These are phyloP conservation scores for Euzetes globulus DNA, from an alignment of 2,888 invertebrate genomes.

Conservation along the genomic window DNA sequence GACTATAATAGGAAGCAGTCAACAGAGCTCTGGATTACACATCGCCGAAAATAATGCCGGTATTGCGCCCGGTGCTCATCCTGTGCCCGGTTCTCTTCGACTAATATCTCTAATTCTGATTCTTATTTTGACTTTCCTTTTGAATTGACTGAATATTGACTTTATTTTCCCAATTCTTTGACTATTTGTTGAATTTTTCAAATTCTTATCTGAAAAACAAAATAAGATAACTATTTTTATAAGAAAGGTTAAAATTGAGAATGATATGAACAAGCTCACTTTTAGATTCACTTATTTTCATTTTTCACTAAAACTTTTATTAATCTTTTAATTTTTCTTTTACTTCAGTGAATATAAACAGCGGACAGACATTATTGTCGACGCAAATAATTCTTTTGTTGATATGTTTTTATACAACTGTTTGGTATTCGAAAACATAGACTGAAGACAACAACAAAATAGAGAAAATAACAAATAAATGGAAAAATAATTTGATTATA, in stretches of 20 bases:
- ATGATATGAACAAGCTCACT: neutral
- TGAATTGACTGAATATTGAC: neutral
- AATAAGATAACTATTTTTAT: neutral
- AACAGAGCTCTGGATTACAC: slow-evolving; percentile 40
- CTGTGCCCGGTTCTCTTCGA: neutral
- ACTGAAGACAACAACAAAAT: neutral
- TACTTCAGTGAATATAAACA: neutral
- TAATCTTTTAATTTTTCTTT: neutral
- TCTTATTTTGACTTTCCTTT: neutral
- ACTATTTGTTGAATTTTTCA: neutral
- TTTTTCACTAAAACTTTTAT: neutral
- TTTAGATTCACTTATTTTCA: neutral
- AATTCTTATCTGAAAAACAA: neutral
- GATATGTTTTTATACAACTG: slow-evolving; percentile 17
- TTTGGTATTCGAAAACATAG: slow-evolving; percentile 7
- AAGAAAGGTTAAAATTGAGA: neutral
- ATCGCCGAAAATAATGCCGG: slow-evolving; percentile 37
- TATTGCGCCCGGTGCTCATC: neutral
- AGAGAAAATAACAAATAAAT: neutral
- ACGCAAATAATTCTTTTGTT: slow-evolving; percentile 20
- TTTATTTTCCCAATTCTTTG: neutral
- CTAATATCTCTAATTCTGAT: neutral
- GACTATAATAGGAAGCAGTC: slow-evolving; percentile 39
- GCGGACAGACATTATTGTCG: slow-evolving; percentile 12
- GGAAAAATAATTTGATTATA: neutral